phyloP scores from a whole-genome alignment of 2,113 vertebrate species.

The Channa argus region DNA sequence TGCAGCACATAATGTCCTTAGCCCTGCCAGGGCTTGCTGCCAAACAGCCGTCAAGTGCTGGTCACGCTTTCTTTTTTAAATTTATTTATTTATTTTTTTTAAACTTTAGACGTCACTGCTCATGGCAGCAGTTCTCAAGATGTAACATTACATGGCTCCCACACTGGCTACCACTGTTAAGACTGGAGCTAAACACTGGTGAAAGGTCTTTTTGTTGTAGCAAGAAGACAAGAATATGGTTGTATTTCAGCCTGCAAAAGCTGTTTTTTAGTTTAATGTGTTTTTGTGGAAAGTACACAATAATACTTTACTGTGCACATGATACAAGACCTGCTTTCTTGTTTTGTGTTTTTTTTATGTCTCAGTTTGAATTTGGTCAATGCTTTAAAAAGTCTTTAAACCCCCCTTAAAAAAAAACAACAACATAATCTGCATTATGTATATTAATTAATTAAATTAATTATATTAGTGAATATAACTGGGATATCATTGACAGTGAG shows the following conservation, averaged over 20 bases:
- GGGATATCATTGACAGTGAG: not conserved
- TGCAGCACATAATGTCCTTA: slow-evolving; percentile 66
- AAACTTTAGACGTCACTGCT: slow-evolving; percentile 33
- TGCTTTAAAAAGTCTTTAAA: not conserved
- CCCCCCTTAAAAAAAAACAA: not conserved
- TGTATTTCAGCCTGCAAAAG: not conserved
- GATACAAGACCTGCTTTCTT: not conserved
- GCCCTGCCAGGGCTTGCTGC: slow-evolving; percentile 48
- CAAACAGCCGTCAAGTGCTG: slow-evolving; percentile 58
- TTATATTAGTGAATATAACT: not conserved
- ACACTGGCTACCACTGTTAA: slow-evolving; percentile 27
- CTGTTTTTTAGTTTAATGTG: slow-evolving; percentile 3
- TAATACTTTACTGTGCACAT: not conserved
- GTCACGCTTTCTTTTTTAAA: slow-evolving; percentile 58
- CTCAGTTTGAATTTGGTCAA: no score
- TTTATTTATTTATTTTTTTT: slow-evolving; percentile 1
- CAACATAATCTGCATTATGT: no score
- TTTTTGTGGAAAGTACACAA: slow-evolving; percentile 6
- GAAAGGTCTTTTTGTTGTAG: slow-evolving; percentile 13
- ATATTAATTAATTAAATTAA: no score
- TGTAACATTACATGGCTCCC: slow-evolving; percentile 17
- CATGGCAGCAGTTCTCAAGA: slow-evolving; percentile 32
- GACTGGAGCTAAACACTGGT: not conserved
- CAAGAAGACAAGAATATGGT: not conserved
- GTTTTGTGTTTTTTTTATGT: not conserved